These are phyloP conservation scores for Cyprinodon diabolis DNA, from an alignment of 2,797 vertebrate genomes.

Conservation along the genomic window DNA sequence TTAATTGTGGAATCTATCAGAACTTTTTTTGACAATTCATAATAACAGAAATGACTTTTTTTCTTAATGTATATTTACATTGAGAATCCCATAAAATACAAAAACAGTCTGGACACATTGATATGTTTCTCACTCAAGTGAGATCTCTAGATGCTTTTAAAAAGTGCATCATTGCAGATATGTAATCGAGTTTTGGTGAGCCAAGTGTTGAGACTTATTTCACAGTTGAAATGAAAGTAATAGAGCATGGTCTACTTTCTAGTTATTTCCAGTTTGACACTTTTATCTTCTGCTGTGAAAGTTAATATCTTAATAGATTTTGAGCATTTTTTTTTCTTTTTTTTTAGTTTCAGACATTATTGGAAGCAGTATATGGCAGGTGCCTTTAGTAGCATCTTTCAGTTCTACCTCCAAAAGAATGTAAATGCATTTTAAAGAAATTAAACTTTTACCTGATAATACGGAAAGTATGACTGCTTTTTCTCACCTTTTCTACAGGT, in stretches of 20 bases:
- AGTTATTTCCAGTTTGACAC: too few relatives aligned
- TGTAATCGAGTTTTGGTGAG: too few relatives aligned
- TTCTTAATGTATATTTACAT: not conserved
- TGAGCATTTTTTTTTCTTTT: too few relatives aligned
- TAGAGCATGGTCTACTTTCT: too few relatives aligned
- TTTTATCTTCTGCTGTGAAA: too few relatives aligned
- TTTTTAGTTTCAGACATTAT: not conserved
- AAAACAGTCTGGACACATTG: not conserved
- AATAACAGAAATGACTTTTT: not conserved
- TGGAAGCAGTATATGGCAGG: not conserved
- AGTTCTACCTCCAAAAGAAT: not conserved
- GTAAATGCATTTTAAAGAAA: not conserved
- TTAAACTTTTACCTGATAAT: not conserved
- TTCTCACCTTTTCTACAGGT: conserved; percentile 36
- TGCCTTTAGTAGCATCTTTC: not conserved
- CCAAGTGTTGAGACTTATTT: too few relatives aligned
- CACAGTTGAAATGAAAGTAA: too few relatives aligned
- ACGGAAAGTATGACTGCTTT: not conserved
- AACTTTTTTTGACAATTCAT: not conserved
- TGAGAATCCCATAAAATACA: not conserved
- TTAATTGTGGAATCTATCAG: conserved; percentile 23
- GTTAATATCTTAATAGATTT: too few relatives aligned
- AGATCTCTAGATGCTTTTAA: not conserved
- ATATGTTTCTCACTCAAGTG: not conserved
- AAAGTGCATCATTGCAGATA: not conserved